A percentile compares a stretch with the other conserved stretches of the same genome.
Conservation (phyloP, 2,888 invertebrate species). For the Macrophya alboannulata region DNA sequence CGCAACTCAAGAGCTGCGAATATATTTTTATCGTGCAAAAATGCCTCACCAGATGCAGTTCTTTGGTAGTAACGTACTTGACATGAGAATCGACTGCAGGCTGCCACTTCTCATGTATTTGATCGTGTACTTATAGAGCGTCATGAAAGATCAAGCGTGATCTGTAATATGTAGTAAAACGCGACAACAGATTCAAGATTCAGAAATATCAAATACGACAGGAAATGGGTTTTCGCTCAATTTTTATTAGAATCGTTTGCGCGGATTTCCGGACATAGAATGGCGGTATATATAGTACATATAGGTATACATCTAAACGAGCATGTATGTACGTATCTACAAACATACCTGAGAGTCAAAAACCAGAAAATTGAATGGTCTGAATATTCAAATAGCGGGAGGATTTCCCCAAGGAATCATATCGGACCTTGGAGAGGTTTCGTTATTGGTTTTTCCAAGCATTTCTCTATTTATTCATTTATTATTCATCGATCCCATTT, state of each 20-base stretch:
- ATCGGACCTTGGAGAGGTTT: constrained; percentile 3
- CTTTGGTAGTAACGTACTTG: background rate
- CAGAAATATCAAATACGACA: constrained; percentile 5
- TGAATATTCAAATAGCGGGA: constrained; percentile 32
- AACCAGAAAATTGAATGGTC: constrained; percentile 37
- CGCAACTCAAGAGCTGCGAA: too few relatives aligned
- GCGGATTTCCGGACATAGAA: constrained; percentile 10
- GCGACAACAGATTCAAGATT: background rate
- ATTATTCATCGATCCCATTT: constrained; percentile 30
- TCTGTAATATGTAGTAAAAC: background rate
- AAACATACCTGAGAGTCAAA: background rate
- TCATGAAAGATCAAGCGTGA: background rate
- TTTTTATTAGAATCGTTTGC: constrained; percentile 9
- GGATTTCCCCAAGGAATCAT: constrained; percentile 25
- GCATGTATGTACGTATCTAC: background rate
- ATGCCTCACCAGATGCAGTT: background rate
- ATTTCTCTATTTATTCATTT: constrained; percentile 39
- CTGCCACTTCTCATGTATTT: background rate
- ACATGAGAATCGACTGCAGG: background rate
- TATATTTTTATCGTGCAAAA: too few relatives aligned
- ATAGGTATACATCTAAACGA: background rate
- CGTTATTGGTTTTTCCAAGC: constrained; percentile 41
- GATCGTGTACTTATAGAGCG: background rate
- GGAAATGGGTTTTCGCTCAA: background rate
- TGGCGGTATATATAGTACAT: background rate